Conservation (phyloP, 2,888 invertebrate genomes). For the Strigamia transsilvanica region DNA sequence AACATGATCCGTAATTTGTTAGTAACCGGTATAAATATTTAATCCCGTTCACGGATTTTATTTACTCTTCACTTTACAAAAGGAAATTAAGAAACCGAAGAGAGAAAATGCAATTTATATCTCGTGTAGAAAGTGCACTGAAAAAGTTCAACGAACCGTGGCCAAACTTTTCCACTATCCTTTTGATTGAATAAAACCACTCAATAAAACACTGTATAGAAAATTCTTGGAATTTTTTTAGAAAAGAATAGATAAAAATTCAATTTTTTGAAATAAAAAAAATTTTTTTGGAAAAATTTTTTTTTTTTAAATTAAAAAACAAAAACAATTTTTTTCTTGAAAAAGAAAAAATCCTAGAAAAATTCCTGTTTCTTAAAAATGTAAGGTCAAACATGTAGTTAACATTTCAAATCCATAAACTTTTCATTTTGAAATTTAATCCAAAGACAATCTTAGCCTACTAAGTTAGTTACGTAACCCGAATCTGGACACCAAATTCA, state of each 20-base stretch:
- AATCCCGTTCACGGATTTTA: not conserved
- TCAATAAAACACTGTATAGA: not conserved
- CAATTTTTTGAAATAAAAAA: not conserved
- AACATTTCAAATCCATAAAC: constrained; percentile 33
- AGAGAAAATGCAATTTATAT: constrained; percentile 1
- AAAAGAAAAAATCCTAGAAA: not conserved
- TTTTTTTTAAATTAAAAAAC: not conserved
- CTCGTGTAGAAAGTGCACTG: not conserved
- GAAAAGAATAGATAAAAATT: not conserved
- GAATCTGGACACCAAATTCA: constrained; percentile 1
- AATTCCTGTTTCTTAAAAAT: constrained; percentile 8
- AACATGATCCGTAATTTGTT: no score
- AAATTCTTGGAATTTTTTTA: not conserved
- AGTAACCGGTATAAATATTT: not conserved
- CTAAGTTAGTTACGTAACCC: constrained; percentile 11
- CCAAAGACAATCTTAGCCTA: constrained; percentile 16
- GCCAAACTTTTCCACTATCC: not conserved
- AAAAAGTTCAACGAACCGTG: constrained; percentile 6
- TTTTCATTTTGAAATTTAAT: constrained; percentile 17
- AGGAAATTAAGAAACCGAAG: not conserved
- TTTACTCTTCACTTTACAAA: not conserved
- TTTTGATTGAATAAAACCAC: not conserved
- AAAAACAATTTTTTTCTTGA: not conserved
- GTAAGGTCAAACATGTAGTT: constrained; percentile 24
- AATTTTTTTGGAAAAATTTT: no score